These are phyloP conservation scores for Bombus confusus DNA, from an alignment of 1,140 invertebrate genomes.

Conservation along the genomic window DNA sequence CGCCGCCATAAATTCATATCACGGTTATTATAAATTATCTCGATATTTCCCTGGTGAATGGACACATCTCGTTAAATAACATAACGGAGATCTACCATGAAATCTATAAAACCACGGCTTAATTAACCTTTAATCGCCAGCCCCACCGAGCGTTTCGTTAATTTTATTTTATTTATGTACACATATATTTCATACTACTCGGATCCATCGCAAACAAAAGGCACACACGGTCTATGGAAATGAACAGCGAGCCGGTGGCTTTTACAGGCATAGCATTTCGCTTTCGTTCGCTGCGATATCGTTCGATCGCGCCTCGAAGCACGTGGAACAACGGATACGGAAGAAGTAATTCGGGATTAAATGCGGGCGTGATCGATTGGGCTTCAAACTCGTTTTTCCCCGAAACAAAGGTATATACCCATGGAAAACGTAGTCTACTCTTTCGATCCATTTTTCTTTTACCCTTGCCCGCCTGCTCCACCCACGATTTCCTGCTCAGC, in stretches of 20 bases:
- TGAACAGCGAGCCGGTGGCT: neutral
- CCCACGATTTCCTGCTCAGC: neutral
- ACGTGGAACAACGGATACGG: neutral
- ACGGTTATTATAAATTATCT: neutral
- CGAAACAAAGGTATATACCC: slow-evolving; percentile 1
- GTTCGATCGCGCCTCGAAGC: neutral
- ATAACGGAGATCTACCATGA: neutral
- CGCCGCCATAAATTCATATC: neutral
- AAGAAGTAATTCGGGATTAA: slow-evolving; percentile 23
- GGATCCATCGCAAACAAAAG: neutral
- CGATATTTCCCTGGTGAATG: neutral
- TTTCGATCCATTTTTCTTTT: slow-evolving; percentile 9
- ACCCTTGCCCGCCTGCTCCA: neutral
- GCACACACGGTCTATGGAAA: neutral
- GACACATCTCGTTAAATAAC: neutral
- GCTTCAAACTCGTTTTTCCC: slow-evolving; percentile 18
- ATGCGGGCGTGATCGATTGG: slow-evolving; percentile 20
- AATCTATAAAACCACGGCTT: slow-evolving; percentile 1
- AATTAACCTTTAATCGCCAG: slow-evolving; percentile 26
- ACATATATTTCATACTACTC: neutral
- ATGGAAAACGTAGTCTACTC: neutral
- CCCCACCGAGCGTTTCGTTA: neutral
- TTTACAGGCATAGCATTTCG: neutral
- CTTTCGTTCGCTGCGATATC: neutral
- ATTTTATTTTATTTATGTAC: slow-evolving; percentile 13